Conservation (phyloP, 2,888 invertebrate species). For the Mantis religiosa region DNA sequence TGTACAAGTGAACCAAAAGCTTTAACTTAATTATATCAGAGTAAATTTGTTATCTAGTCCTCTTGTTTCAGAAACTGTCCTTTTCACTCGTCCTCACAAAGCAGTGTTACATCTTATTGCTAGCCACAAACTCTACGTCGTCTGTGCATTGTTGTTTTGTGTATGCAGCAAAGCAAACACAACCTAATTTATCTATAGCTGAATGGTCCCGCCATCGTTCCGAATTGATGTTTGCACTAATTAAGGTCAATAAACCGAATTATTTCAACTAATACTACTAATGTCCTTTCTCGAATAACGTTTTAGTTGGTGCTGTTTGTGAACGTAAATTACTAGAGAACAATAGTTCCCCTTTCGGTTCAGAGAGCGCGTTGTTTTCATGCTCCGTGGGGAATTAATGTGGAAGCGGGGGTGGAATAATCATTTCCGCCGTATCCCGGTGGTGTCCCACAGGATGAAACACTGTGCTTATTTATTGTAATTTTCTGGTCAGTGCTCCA, state of each 20-base stretch:
- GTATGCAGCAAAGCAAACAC: no score
- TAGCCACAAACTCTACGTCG: no score
- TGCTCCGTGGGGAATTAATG: background rate
- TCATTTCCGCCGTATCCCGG: background rate
- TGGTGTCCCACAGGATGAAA: background rate
- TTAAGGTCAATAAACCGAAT: background rate
- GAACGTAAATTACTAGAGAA: background rate
- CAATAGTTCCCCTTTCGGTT: background rate
- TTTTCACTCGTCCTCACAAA: no score
- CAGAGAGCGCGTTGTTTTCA: background rate
- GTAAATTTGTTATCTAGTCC: no score
- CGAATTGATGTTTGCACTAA: background rate
- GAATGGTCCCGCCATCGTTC: no score
- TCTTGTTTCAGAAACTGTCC: no score
- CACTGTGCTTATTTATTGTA: background rate
- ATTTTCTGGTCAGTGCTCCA: background rate
- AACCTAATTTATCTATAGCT: no score
- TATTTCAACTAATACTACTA: background rate
- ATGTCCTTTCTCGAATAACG: background rate
- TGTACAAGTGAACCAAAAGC: no score
- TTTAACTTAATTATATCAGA: no score
- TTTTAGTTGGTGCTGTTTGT: background rate
- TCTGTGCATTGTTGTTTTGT: no score
- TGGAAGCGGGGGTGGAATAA: background rate
- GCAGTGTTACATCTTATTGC: no score